phyloP scores from a whole-genome alignment of 2,888 invertebrate species.

The Oxystoma pomonae region DNA sequence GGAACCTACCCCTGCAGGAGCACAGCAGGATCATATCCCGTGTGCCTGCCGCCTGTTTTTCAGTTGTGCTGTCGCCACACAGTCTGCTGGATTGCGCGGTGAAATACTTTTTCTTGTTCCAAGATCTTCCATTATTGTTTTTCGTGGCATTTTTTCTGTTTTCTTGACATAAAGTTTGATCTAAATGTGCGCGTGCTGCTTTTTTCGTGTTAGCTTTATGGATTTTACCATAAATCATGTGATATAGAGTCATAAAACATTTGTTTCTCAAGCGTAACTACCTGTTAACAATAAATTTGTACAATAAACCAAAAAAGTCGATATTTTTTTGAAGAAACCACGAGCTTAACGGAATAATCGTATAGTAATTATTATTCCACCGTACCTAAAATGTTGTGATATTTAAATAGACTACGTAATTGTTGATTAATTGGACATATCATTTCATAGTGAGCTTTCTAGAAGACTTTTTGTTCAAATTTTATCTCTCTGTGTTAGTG shows the following conservation, averaged over 20 bases:
- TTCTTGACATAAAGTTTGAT: neutral
- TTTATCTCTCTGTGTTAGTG: no score
- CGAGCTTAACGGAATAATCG: slow-evolving; percentile 15
- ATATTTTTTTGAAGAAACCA: slow-evolving; percentile 14
- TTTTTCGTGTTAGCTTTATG: neutral
- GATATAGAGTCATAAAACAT: no score
- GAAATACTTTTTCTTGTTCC: neutral
- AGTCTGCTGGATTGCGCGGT: neutral
- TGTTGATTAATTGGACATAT: neutral
- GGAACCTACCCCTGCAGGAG: no score
- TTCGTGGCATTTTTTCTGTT: neutral
- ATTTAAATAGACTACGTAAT: slow-evolving; percentile 18
- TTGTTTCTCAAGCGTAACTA: no score
- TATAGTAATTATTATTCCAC: slow-evolving; percentile 13
- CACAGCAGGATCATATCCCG: neutral
- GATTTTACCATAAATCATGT: neutral
- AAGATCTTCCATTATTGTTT: neutral
- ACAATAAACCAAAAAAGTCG: slow-evolving; percentile 18
- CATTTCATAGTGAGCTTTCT: neutral
- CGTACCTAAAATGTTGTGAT: slow-evolving; percentile 37
- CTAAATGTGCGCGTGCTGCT: no score
- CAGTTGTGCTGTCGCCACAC: neutral
- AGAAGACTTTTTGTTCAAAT: no score
- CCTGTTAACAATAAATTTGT: slow-evolving; percentile 21
- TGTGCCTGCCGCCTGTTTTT: neutral